Evolutionary conservation across 2,797 vertebrate species (phyloP).

Genomic region (Lagorchestes hirsutus): DNA sequence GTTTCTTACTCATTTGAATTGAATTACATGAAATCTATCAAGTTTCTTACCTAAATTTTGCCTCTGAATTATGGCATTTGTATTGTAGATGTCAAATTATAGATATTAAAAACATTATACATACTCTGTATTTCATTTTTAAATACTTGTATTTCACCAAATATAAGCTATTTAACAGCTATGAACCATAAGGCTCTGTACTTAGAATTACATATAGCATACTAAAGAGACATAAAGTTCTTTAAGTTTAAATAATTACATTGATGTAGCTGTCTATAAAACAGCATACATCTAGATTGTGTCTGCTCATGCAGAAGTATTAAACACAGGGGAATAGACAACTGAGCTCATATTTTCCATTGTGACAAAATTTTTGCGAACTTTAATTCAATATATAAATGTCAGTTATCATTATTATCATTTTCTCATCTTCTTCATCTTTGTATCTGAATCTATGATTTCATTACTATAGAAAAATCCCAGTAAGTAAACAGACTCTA

Average conservation of each 20-base stretch:
- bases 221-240: background rate
- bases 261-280: background rate
- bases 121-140: background rate
- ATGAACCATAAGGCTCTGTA: background rate
- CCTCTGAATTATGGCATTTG: background rate
- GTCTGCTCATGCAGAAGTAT: background rate
- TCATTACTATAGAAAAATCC: background rate
- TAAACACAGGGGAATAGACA: background rate
- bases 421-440: background rate
- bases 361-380: background rate
- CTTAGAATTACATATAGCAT: slow-evolving; percentile 11
- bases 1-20: background rate
- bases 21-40: background rate
- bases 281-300: background rate
- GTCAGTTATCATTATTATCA: background rate
- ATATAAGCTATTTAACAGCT: slow-evolving; percentile 3
- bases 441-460: background rate
- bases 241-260: background rate
- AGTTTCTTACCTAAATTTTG: slow-evolving; percentile 1
- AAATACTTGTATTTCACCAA: slow-evolving; percentile 18
- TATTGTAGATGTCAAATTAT: background rate
- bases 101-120: background rate
- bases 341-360: background rate
- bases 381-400: background rate
- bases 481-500: background rate